Evolutionary conservation across 2,888 invertebrate species (phyloP).

Genomic region (Acronicta alni): DNA sequence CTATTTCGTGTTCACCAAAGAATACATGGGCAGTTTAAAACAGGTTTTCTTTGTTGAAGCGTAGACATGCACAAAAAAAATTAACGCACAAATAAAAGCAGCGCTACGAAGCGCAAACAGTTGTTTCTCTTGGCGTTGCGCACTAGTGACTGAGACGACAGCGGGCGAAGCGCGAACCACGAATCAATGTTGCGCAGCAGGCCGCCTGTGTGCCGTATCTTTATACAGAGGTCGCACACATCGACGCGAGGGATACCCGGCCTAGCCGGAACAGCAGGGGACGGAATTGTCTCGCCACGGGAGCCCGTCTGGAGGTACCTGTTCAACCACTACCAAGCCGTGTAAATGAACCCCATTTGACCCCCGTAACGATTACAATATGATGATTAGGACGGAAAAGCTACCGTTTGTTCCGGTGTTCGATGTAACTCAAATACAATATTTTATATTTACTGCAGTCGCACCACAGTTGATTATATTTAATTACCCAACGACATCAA

Average conservation of each 20-base stretch:
- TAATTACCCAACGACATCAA: conserved; percentile 29
- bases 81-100: conserved; percentile 81
- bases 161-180: conserved; percentile 76
- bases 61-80: conserved; percentile 73
- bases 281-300: conserved; percentile 69
- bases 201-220: conserved; percentile 72
- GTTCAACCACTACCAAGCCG: conserved; percentile 60
- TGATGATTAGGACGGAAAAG: conserved; percentile 33
- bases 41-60: conserved; percentile 77
- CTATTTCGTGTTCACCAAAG: conserved; percentile 66
- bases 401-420: conserved; percentile 34
- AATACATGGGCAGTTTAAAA: conserved; percentile 72
- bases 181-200: conserved; percentile 86
- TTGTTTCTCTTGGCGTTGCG: conserved; percentile 85
- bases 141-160: conserved; percentile 85
- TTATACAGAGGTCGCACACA: conserved; percentile 68
- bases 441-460: conserved; percentile 6
- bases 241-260: conserved; percentile 57
- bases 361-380: conserved; percentile 54
- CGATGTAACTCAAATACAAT: conserved; percentile 20
- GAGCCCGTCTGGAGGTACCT: conserved; percentile 72
- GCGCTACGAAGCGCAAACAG: conserved; percentile 73
- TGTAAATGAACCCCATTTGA: conserved; percentile 74
- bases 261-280: conserved; percentile 59
- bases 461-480: conserved; percentile 13